Evolutionary conservation across 2,797 vertebrate species (phyloP), one percentile per base, ranked within the genome.

Genomic region (Halcyon badia): DNA sequence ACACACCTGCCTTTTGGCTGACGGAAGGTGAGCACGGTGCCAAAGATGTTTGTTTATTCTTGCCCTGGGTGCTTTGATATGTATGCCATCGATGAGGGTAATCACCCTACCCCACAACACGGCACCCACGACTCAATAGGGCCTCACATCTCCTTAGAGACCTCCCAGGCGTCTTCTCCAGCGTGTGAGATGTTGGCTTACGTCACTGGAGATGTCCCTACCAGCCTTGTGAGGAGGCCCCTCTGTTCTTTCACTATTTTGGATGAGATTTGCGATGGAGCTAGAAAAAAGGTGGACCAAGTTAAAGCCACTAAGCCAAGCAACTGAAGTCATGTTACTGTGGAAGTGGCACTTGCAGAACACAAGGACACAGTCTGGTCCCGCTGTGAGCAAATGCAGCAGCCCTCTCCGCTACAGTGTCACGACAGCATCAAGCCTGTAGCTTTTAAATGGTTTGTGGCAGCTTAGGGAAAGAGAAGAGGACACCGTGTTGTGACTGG

Each of bases 41-140:
- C 94, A 91, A 71, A 90, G 94, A 78, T 92, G 88, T 96, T 97
- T 96, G 94, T 96, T 96, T 96, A 62, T 95, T 95, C 94, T 93
- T 94, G 92, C 62, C 58, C 83, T 69, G 69, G 71, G 41, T 97
- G 88, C 93, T 96, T 97, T 97, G 95, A 97, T 94, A 95, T 42
- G 85, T 86, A 82, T 5, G 69, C 52, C 72, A 91, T 65, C 13
- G 0, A 77, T 25, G n/a, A 93, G 52, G 57, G 65, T 69, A 90
- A 66, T 75, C 65, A 18, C 52, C 33, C 65, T 88, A 78, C 87
- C 87, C 83, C 87, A 42, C 84, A 87, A 84, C 83, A 20, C 11
- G 2, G 85, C 72, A 83, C 52, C 41, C 41, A 11, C 33, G n/a
- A 30, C 61, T 4, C 31, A 94, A 65, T 44, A 62, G 52, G 65